These are phyloP conservation scores for Nudaria mundana DNA, from an alignment of 2,888 invertebrate species.

Conservation along the genomic window DNA sequence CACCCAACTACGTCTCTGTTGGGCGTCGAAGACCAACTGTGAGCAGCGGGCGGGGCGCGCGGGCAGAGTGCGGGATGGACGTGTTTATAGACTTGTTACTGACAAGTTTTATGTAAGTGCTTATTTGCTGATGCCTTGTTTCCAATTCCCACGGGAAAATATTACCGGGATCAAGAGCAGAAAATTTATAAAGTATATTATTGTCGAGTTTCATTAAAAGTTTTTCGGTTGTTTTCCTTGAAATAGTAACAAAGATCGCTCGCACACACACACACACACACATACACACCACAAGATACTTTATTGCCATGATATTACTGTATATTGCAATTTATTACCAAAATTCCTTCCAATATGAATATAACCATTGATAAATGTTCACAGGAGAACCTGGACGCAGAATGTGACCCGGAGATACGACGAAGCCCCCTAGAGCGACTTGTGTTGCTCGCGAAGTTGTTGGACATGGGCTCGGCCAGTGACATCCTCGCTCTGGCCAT, in stretches of 20 bases:
- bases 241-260: too few species aligned
- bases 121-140: too few species aligned
- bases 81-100: constrained; percentile 91
- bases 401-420: constrained; percentile 87
- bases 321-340: too few species aligned
- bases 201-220: too few species aligned
- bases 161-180: too few species aligned
- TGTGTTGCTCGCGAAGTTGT: constrained; percentile 89
- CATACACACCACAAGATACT: too few species aligned
- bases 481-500: constrained; percentile 91
- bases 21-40: constrained; percentile 95
- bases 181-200: too few species aligned
- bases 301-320: too few species aligned
- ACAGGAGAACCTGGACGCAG: constrained; percentile 74
- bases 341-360: too few species aligned
- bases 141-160: too few species aligned
- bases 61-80: constrained; percentile 92
- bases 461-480: constrained; percentile 90
- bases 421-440: constrained; percentile 90
- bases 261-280: too few species aligned
- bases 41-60: constrained; percentile 94
- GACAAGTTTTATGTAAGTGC: constrained; percentile 81
- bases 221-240: too few species aligned
- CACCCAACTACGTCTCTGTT: constrained; percentile 87
- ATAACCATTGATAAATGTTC: not conserved